Evolutionary conservation across 2,888 invertebrate genomes (phyloP), one percentile per base, ranked within the genome.

Genomic region (Ptychoptera contaminata): DNA sequence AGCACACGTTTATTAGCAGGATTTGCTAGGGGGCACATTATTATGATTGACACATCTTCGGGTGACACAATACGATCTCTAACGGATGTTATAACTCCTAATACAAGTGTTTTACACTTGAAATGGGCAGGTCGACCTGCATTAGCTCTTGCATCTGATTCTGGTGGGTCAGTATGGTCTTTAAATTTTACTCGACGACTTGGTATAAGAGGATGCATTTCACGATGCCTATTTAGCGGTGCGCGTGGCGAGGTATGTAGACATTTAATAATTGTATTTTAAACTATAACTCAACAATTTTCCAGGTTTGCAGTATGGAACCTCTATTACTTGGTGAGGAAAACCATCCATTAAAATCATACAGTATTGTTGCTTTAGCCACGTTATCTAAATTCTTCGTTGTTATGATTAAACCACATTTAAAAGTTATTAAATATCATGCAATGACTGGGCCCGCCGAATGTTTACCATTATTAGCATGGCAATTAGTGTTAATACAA

Each of bases 131-230:
- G 81, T 57, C 75, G 76, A 50, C 73, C 79, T 6, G 77, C 79
- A 23, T 61, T 86, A 47, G 88, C 86, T 1, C 67, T 88, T 30
- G 82, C 82, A 53, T 83, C 90, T 15, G 96, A 97, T 58, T 87
- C 86, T 40, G 90, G 93, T 2, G 97, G 97, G 1, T 96, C 93
- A 1, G 94, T 97, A 2, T 97, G 93, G 77, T 82, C 92, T 51
- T 69, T 96, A 34, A 85, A 80, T 55, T 93, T 94, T 58, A 87
- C 85, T 37, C 72, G 92, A 46, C 79, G 86, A 10, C 72, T 94
- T 53, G 93, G 92, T 11, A 83, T 91, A 34, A 73, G 93, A 37
- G 82, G 85, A 1, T 88, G 87, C 61, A 83, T 88, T 48, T 85
- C 91, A 1, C 83, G 88, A 43, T 96, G 97, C 61, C 69, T 98